These are phyloP conservation scores for Natrix natrix DNA, from an alignment of 2,797 vertebrate genomes.

Conservation along the genomic window DNA sequence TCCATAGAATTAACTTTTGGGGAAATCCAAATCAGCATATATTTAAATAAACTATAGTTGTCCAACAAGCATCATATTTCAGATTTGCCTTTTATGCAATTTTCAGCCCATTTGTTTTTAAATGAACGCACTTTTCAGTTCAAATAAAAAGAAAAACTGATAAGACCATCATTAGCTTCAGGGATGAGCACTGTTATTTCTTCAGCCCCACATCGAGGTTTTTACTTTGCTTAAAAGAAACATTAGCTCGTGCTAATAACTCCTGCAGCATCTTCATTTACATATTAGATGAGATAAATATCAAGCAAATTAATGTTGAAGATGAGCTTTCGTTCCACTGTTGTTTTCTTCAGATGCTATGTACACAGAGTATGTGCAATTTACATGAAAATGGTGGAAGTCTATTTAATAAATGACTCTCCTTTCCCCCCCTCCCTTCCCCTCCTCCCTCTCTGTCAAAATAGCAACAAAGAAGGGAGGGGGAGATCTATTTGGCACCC, in stretches of 20 bases:
- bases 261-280: slow-evolving; percentile 68
- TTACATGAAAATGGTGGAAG: slow-evolving; percentile 51
- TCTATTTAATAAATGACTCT: slow-evolving; percentile 23
- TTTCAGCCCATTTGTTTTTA: slow-evolving; percentile 10
- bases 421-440: background rate
- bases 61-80: background rate
- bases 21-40: background rate
- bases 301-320: slow-evolving; percentile 75
- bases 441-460: background rate
- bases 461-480: background rate
- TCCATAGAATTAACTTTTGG: background rate
- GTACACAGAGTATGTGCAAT: slow-evolving; percentile 35
- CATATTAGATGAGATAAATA: slow-evolving; percentile 80
- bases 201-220: slow-evolving; percentile 59
- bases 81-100: background rate
- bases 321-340: slow-evolving; percentile 66
- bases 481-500: background rate
- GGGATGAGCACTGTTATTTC: slow-evolving; percentile 48
- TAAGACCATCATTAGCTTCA: slow-evolving; percentile 61
- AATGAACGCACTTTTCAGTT: slow-evolving; percentile 38
- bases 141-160: slow-evolving; percentile 51
- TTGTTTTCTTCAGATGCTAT: slow-evolving; percentile 48
- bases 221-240: slow-evolving; percentile 71
- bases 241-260: slow-evolving; percentile 69
- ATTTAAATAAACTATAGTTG: background rate